A percentile compares a stretch with the other conserved stretches of the same genome.
phyloP scores from a whole-genome alignment of 37 sponge, comb jelly and placozoan genomes.

The Mnemiopsis leidyi region DNA sequence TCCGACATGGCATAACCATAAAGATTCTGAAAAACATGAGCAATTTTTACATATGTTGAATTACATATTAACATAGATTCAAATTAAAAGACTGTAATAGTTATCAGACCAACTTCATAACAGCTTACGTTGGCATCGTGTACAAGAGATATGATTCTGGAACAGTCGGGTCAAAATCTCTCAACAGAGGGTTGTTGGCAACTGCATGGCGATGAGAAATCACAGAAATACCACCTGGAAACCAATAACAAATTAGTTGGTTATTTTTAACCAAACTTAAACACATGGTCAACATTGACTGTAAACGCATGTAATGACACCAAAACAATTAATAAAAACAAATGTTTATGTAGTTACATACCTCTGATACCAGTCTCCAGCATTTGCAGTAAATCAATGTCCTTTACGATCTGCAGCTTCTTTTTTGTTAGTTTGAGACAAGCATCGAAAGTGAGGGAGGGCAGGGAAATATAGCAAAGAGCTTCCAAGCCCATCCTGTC shows the following conservation, averaged over 20 bases:
- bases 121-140: slow-evolving; percentile 33
- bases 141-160: slow-evolving; percentile 44
- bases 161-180: slow-evolving; percentile 4
- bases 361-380: slow-evolving; percentile 54
- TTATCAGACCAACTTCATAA: not conserved
- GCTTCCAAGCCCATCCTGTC: slow-evolving; percentile 57
- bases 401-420: slow-evolving; percentile 55
- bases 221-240: slow-evolving; percentile 25
- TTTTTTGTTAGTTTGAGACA: slow-evolving; percentile 18
- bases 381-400: slow-evolving; percentile 54
- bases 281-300: too few species aligned
- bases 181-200: slow-evolving; percentile 36
- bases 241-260: too few species aligned
- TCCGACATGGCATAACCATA: slow-evolving; percentile 62
- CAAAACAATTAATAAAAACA: too few species aligned
- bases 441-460: slow-evolving; percentile 45
- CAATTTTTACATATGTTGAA: too few species aligned
- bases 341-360: too few species aligned
- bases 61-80: too few species aligned
- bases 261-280: too few species aligned
- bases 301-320: too few species aligned
- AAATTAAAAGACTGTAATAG: not conserved
- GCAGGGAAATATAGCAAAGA: slow-evolving; percentile 24
- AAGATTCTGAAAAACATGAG: slow-evolving; percentile 51
- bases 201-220: slow-evolving; percentile 60